These are phyloP conservation scores for Acipenser ruthenus DNA, from an alignment of 2,797 vertebrate species.

Conservation along the genomic window DNA sequence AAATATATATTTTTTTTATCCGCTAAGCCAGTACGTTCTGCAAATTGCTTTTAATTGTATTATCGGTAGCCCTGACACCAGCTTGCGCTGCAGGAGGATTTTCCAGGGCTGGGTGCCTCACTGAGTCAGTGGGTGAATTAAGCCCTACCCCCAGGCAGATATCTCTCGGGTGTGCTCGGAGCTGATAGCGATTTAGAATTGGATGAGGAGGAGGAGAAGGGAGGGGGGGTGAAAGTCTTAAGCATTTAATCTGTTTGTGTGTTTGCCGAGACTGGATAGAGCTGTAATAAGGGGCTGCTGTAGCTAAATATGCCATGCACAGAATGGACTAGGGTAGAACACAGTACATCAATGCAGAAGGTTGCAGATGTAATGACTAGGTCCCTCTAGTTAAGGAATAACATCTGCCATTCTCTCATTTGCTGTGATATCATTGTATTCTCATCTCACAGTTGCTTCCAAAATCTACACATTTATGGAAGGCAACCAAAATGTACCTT, in stretches of 20 bases:
- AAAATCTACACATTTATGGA: no score
- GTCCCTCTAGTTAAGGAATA: no score
- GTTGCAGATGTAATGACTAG: no score
- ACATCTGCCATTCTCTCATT: no score
- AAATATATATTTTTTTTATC: constrained; percentile 39
- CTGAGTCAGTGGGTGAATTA: constrained; percentile 52
- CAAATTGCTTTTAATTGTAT: constrained; percentile 81
- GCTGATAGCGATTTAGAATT: constrained; percentile 63
- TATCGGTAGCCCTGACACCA: constrained; percentile 69
- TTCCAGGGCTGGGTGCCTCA: constrained; percentile 46
- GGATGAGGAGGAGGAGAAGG: constrained; percentile 29
- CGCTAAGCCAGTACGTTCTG: constrained; percentile 58
- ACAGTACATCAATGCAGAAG: no score
- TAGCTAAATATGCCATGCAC: constrained; percentile 77
- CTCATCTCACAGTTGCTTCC: no score
- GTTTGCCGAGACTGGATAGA: constrained; percentile 79
- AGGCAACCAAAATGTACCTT: no score
- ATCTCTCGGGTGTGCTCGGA: constrained; percentile 64
- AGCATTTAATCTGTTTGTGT: constrained; percentile 71
- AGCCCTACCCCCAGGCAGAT: constrained; percentile 66
- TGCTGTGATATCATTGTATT: no score
- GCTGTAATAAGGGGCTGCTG: constrained; percentile 73
- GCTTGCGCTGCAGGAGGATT: constrained; percentile 59
- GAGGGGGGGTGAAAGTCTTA: constrained; percentile 55
- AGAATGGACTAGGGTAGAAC: neutral